phyloP scores from a whole-genome alignment of 1,140 invertebrate genomes.

The Rhopalosiphum maidis region DNA sequence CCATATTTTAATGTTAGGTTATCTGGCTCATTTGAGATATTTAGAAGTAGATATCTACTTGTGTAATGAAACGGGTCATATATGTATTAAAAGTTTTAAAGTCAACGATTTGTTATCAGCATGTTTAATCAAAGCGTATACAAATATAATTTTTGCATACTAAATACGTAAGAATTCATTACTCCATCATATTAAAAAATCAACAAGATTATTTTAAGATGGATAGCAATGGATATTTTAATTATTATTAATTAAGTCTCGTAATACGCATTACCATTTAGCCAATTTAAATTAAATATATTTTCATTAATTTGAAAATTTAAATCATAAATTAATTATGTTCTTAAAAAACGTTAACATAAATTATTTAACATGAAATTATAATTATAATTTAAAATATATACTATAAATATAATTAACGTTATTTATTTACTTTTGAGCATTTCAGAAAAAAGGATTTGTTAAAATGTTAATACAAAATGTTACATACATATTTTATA shows the following conservation, averaged over 20 bases:
- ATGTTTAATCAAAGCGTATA: neutral
- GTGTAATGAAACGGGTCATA: neutral
- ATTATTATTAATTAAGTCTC: neutral
- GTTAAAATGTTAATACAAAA: no score
- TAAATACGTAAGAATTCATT: neutral
- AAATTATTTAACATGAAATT: neutral
- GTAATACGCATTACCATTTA: neutral
- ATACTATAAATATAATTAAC: neutral
- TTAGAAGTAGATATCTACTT: no score
- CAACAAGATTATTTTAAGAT: neutral
- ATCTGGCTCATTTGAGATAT: no score
- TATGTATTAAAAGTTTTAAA: neutral
- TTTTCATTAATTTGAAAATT: constrained; percentile 3
- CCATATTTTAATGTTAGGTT: neutral
- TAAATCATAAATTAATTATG: neutral
- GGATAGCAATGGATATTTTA: neutral
- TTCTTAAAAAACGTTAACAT: neutral
- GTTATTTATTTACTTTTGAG: neutral
- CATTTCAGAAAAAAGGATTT: neutral
- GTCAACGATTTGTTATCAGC: neutral
- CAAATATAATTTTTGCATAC: neutral
- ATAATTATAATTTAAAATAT: neutral
- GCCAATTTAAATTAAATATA: neutral
- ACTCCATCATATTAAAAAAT: neutral
- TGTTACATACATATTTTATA: neutral